Evolutionary conservation across 2,888 invertebrate genomes (phyloP), one percentile per base, ranked within the genome.

Genomic region (Lamellibrachia satsuma): DNA sequence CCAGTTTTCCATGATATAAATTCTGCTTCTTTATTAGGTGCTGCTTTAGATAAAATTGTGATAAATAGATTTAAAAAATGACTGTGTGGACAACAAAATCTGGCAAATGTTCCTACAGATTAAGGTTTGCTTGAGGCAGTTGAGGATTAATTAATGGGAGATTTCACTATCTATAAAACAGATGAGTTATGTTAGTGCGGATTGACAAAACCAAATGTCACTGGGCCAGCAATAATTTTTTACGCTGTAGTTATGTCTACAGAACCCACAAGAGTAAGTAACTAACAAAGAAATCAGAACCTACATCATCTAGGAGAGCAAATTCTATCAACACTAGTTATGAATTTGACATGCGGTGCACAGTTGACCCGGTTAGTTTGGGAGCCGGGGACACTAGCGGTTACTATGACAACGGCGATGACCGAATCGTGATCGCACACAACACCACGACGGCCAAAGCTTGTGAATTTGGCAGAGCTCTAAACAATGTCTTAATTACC

Each of bases 401-500:
- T 75, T 75, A 75, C n/a, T 75, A 75, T 75, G 75, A 75, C 75
- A 75, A 75, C 75, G 75, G 22, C 75, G 7, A 75, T 75, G 75
- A 75, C 75, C 75, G 22, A n/a, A 15, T n/a, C 75, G 75, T 22
- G 75, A 75, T 75, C 75, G 75, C 75, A 75, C 22, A 75, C 75
- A 75, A 75, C 22, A 75, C 75, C 75, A 75, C 75, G 75, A 22
- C 22, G 75, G 75, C n/a, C 75, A 75, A 75, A 75, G 75, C 75
- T 15, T 22, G 75, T 22, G 75, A 75, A 75, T 75, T 75, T 75
- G 6, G 75, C 75, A 75, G 75, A 39, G 39, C 39, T 39, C 75
- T 75, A 75, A 75, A 75, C 75, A 22, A 75, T 75, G 75, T 75
- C 75, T 75, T 75, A 75, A 75, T 75, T 75, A 75, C 75, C 75